These are phyloP conservation scores for Acridotheres tristis DNA, from an alignment of 2,797 vertebrate species.

Conservation along the genomic window DNA sequence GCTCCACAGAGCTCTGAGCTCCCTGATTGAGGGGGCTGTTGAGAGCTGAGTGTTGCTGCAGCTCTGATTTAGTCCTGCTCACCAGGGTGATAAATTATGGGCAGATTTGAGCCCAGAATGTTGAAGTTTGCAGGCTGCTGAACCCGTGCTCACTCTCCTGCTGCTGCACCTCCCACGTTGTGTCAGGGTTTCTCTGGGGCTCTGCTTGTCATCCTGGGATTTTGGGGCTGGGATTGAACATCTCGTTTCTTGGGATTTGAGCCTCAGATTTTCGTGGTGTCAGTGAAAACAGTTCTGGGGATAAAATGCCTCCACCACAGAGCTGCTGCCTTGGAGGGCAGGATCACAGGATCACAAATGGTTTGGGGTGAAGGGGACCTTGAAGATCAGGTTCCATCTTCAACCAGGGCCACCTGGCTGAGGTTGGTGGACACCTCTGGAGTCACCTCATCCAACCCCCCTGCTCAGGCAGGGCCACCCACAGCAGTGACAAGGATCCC, in stretches of 20 bases:
- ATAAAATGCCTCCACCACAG: not conserved
- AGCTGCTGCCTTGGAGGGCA: not conserved
- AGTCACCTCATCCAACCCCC: not conserved
- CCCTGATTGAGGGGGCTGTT: conserved; percentile 31
- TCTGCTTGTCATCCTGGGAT: not conserved
- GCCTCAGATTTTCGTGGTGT: not conserved
- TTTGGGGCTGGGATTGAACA: not conserved
- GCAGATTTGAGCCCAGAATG: not conserved
- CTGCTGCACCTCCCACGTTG: not conserved
- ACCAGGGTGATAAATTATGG: conserved; percentile 34
- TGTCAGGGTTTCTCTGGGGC: not conserved
- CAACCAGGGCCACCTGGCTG: not conserved
- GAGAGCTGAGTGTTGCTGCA: conserved; percentile 11
- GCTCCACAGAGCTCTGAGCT: not conserved
- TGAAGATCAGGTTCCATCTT: not conserved
- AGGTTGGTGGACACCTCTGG: not conserved
- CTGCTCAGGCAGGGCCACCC: not conserved
- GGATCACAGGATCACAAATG: not conserved
- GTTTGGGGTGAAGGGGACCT: not conserved
- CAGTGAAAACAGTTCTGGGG: not conserved
- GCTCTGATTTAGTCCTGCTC: conserved; percentile 34
- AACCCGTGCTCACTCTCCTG: not conserved
- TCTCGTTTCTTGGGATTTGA: not conserved
- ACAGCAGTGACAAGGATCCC: not conserved
- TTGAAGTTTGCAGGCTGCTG: conserved; percentile 4